phyloP scores from a whole-genome alignment of 2,888 invertebrate genomes.

The Nymphalis c-album region DNA sequence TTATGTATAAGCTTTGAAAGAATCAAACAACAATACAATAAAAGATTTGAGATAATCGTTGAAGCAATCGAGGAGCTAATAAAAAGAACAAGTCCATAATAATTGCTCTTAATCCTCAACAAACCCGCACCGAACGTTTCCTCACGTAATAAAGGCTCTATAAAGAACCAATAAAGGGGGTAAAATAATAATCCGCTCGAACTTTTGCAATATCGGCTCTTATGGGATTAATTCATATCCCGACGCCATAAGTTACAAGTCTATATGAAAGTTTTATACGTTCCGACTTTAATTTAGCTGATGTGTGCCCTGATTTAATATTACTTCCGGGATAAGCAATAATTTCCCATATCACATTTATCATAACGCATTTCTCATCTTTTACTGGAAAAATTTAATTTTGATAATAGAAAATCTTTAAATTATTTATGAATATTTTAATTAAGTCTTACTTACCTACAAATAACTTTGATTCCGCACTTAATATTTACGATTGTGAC shows the following conservation, averaged over 20 bases:
- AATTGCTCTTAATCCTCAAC: slow-evolving; percentile 40
- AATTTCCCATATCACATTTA: slow-evolving; percentile 32
- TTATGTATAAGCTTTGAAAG: not conserved
- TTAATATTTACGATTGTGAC: no score
- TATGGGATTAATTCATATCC: slow-evolving; percentile 60
- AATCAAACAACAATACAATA: not conserved
- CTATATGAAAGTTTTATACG: slow-evolving; percentile 54
- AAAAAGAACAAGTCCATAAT: slow-evolving; percentile 29
- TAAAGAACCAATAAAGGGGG: slow-evolving; percentile 50
- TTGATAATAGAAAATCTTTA: no score
- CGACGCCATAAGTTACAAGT: slow-evolving; percentile 53
- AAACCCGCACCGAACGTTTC: slow-evolving; percentile 38
- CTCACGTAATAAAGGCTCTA: slow-evolving; percentile 40
- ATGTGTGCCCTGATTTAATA: slow-evolving; percentile 43
- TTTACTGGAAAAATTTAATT: not conserved
- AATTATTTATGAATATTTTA: no score
- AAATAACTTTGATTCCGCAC: no score
- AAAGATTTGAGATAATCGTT: not conserved
- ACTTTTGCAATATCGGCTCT: slow-evolving; percentile 62
- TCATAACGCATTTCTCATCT: slow-evolving; percentile 13
- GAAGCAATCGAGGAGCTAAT: slow-evolving; percentile 16
- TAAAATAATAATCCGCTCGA: slow-evolving; percentile 50
- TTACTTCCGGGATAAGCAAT: slow-evolving; percentile 33
- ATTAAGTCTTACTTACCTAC: no score
- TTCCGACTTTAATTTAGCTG: slow-evolving; percentile 49